Percentiles rank a stretch among this genome's conserved stretches.
These are phyloP conservation scores for Mimas tiliae DNA, from an alignment of 2,888 invertebrate species.

Conservation along the genomic window DNA sequence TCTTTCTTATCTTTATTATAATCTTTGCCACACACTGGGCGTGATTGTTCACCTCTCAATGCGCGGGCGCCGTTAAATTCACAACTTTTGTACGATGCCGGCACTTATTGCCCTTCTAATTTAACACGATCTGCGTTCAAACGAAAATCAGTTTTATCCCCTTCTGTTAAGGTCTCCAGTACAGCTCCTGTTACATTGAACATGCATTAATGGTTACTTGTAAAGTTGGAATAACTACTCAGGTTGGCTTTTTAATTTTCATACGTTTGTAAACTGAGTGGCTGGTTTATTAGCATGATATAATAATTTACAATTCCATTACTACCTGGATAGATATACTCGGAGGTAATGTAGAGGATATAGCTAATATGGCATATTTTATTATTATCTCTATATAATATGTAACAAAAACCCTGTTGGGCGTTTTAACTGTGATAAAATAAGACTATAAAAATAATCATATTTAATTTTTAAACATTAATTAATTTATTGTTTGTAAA, in stretches of 20 bases:
- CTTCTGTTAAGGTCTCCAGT: neutral
- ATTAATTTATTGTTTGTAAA: too few relatives aligned
- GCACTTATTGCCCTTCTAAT: constrained; percentile 39
- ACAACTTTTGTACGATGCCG: constrained; percentile 55
- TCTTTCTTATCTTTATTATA: neutral
- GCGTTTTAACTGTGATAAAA: too few relatives aligned
- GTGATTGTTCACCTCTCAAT: constrained; percentile 16
- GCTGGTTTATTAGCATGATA: constrained; percentile 4
- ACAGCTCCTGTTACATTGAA: neutral
- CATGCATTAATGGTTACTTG: constrained; percentile 30
- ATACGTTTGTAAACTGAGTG: constrained; percentile 10
- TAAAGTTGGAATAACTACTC: constrained; percentile 35
- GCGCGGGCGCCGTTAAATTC: constrained; percentile 57
- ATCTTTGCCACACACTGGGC: constrained; percentile 23
- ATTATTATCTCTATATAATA: too few relatives aligned
- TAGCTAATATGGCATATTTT: too few relatives aligned
- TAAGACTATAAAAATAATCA: too few relatives aligned
- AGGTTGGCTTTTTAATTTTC: constrained; percentile 28
- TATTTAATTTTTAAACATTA: too few relatives aligned
- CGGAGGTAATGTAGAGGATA: too few relatives aligned
- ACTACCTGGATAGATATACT: neutral
- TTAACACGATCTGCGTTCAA: neutral
- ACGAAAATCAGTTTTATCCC: constrained; percentile 3
- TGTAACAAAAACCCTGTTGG: too few relatives aligned
- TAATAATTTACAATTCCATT: constrained; percentile 8